Percentiles rank a stretch among this genome's conserved stretches.
Evolutionary conservation across 1,140 invertebrate genomes (phyloP).

Genomic region (Lithobius niger): DNA sequence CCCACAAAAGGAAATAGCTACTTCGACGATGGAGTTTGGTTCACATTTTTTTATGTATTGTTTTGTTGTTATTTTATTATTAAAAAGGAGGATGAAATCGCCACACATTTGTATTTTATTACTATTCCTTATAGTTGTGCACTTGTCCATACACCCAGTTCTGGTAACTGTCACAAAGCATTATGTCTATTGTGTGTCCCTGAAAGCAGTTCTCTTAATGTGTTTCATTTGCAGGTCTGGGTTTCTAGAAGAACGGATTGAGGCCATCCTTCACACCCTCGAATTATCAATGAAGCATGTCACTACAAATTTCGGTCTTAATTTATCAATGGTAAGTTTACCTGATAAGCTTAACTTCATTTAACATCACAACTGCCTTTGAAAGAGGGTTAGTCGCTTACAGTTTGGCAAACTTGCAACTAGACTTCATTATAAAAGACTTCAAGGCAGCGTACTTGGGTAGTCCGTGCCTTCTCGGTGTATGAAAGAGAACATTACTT

Average conservation of each 20-base stretch:
- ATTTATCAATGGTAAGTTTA: conserved; percentile 46
- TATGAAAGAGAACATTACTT: not conserved
- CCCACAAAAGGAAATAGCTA: no score
- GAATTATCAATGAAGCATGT: conserved; percentile 78
- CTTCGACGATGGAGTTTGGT: no score
- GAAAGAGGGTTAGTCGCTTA: not conserved
- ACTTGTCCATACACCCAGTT: no score
- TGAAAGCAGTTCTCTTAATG: no score
- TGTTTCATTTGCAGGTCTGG: conserved; percentile 39
- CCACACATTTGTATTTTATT: no score
- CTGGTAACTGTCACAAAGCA: no score
- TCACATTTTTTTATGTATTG: no score
- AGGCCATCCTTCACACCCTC: conserved; percentile 71
- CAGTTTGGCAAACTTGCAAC: not conserved
- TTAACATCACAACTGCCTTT: not conserved
- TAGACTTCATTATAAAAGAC: not conserved
- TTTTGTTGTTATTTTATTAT: no score
- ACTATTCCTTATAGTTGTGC: no score
- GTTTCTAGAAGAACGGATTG: conserved; percentile 66
- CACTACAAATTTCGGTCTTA: conserved; percentile 70
- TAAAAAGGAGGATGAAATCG: no score
- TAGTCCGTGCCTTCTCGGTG: not conserved
- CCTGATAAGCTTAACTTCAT: not conserved
- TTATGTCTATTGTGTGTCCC: no score
- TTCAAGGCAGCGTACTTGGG: not conserved